Conservation (phyloP, 2,113 vertebrate genomes). For the Pleuronectes platessa region DNA sequence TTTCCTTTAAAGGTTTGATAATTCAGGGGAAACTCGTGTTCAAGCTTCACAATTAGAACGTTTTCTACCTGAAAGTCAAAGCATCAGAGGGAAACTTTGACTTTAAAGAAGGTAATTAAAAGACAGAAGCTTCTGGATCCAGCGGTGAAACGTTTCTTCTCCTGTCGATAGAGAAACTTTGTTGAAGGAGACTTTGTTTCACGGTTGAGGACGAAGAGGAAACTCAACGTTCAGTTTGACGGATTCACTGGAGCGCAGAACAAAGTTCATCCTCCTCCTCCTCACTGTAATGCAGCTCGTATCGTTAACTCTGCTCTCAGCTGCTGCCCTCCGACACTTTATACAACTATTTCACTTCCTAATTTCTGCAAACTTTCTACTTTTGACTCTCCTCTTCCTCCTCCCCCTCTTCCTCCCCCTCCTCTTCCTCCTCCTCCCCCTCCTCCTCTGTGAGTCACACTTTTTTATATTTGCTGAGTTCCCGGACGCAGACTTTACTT, state of each 20-base stretch:
- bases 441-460: neutral
- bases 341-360: neutral
- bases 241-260: slow-evolving; percentile 51
- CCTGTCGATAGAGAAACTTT: slow-evolving; percentile 38
- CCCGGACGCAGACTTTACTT: too few relatives aligned
- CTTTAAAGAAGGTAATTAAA: neutral
- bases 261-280: slow-evolving; percentile 30
- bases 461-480: too few relatives aligned
- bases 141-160: slow-evolving; percentile 3
- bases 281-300: slow-evolving; percentile 24
- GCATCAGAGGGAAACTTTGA: slow-evolving; percentile 7
- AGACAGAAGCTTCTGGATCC: neutral
- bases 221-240: slow-evolving; percentile 44
- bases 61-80: neutral
- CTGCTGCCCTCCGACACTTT: neutral
- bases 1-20: neutral
- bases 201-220: slow-evolving; percentile 28
- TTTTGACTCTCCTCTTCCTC: neutral
- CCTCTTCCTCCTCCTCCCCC: neutral
- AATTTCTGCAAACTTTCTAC: neutral
- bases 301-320: slow-evolving; percentile 27
- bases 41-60: slow-evolving; percentile 20
- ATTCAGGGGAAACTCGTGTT: neutral
- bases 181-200: slow-evolving; percentile 7
- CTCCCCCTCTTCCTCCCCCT: neutral